Evolutionary conservation across 23 tunicate species (phyloP), one percentile per base, ranked within the genome.

Genomic region (Phallusia fumigata): DNA sequence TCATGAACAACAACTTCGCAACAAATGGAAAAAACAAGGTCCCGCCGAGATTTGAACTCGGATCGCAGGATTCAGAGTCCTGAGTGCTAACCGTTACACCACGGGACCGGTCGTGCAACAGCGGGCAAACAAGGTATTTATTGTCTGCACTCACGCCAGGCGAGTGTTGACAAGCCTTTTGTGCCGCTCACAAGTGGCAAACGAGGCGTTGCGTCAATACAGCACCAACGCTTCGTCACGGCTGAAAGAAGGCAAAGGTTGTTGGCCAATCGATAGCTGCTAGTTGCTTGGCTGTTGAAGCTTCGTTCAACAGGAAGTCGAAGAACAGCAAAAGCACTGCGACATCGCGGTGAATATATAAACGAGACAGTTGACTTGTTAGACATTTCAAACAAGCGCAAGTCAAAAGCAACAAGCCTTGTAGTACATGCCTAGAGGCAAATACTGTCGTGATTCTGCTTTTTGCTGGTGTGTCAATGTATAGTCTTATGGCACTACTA

Each of bases 31-130:
- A 88, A 88, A 58, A 31, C 32, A 0, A 89, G 93, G 93, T 84
- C 93, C 88, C 79, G 85, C 93, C 93, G 93, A 89, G 93, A 89
- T 84, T 89, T 84, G 93, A 89, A 89, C 93, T 89, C 93, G 93
- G 93, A 89, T 84, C 87, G 93, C 93, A 83, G 93, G 93, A 89
- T 89, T 89, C 93, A 89, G 87, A 89, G 93, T 89, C 93, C 93
- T 83, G 93, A 79, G 93, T 89, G 88, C 83, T 89, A 89, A 84
- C 93, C 93, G 83, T 89, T 89, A 89, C 93, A 89, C 93, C 93
- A 89, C 85, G 79, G 83, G 93, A 84, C 93, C 88, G 79, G n/a
- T 3, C 69, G 69, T 24, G 28, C 16, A 24, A 58, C 1, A 58
- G 5, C 28, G 69, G 26, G 11, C 28, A 16, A 6, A 58, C 8